Evolutionary conservation across 2,888 invertebrate genomes (phyloP), one percentile per base, ranked within the genome.

Genomic region (Colletes collaris): DNA sequence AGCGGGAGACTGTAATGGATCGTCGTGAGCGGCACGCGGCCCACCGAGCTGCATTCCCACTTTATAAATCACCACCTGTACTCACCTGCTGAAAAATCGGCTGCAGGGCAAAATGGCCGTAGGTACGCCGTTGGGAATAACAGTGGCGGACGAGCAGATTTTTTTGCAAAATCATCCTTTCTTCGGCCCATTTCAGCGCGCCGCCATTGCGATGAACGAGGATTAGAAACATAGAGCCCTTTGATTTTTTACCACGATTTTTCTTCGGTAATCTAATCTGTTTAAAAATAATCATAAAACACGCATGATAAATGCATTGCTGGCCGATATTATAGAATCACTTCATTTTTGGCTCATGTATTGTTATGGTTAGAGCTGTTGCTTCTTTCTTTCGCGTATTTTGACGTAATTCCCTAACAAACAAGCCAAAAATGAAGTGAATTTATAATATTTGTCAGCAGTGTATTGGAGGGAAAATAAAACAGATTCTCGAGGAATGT

Each of bases 1-100:
- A 83, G 86, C 81, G 79, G 84, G 85, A 82, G 80, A 76, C 74
- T 80, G 86, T 85, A 89, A 90, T 90, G 86, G 89, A 90, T 90
- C 85, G 86, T 83, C 81, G 76, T 80, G 87, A 87, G 79, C 86
- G 71, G 79, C 81, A 59, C 76, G 71, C 81, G 70, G 73, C 65
- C 77, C 76, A 71, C 79, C 66, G 53, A 76, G 82, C 79, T 85
- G 87, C 88, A 85, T 85, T 87, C 81, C 86, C 87, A 87, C 85
- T 85, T 87, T 88, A 87, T 86, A 86, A 87, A 86, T 86, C 86
- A 86, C 83, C 79, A 83, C 76, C 88, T 81, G 85, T 87, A 85
- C 85, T 86, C 82, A 81, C 78, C 73, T 73, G 60, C 78, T 86
- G 87, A 84, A 86, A 87, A 88, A 87, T 88, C 85, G 84, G 84